Percentiles rank a stretch among this genome's conserved stretches.
Conservation (phyloP, 2,797 vertebrate genomes). For the Eulemur coronatus region DNA sequence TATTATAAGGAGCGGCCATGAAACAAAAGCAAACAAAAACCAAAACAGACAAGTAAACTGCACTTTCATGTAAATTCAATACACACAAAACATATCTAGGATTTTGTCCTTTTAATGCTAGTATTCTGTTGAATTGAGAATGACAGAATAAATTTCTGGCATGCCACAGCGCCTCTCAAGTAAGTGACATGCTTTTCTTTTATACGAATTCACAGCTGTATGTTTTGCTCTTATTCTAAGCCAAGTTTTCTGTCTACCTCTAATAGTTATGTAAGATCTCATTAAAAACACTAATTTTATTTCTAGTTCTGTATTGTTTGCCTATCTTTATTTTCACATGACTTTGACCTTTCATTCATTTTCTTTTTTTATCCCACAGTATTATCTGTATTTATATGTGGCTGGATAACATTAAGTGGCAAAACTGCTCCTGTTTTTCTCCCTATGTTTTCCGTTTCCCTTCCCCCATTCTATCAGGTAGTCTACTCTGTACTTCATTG, state of each 20-base stretch:
- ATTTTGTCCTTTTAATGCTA: background rate
- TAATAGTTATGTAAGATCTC: background rate
- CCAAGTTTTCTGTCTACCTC: background rate
- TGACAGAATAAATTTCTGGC: background rate
- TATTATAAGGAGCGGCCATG: background rate
- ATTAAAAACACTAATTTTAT: background rate
- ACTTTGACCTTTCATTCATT: background rate
- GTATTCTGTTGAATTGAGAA: background rate
- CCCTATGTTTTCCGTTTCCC: background rate
- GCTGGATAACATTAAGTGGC: background rate
- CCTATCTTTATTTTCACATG: background rate
- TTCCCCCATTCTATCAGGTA: background rate
- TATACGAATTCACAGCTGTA: background rate
- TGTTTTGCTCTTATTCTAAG: background rate
- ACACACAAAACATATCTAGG: background rate
- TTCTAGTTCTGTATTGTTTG: background rate
- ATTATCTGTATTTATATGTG: background rate
- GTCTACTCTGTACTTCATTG: background rate
- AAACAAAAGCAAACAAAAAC: background rate
- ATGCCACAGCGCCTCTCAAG: background rate
- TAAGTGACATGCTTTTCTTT: background rate
- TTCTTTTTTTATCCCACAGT: background rate
- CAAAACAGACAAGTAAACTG: background rate
- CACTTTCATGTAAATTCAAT: too few relatives aligned
- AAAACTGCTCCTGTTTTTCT: background rate